Conservation (phyloP, 1,140 invertebrate species). For the Zaprionus gabonicus region DNA sequence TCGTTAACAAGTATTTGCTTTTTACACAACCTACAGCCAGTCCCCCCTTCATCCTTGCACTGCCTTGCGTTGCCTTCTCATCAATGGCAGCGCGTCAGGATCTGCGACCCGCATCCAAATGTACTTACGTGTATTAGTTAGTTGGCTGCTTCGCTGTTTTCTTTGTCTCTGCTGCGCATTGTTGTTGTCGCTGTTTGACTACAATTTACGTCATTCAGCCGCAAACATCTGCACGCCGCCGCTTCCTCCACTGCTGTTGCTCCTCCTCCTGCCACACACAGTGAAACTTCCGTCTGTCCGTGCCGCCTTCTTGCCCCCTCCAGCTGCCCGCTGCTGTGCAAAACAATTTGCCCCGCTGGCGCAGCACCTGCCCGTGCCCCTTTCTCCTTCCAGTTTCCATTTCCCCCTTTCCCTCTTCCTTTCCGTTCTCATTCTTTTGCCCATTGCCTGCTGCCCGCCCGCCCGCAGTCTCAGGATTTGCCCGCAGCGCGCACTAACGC, state of each 20-base stretch:
- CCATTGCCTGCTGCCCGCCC: background rate
- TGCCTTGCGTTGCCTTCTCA: constrained; percentile 8
- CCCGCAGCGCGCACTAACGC: constrained; percentile 52
- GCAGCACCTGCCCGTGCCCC: constrained; percentile 5
- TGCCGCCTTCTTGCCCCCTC: background rate
- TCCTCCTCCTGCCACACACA: background rate
- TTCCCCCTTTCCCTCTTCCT: background rate
- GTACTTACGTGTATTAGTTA: constrained; percentile 39
- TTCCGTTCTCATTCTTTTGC: background rate
- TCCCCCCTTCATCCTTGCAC: background rate
- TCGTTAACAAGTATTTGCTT: constrained; percentile 54
- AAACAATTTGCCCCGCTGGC: constrained; percentile 27
- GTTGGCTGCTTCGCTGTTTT: constrained; percentile 45
- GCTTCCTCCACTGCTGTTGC: background rate
- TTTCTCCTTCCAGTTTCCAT: background rate
- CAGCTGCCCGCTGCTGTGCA: background rate
- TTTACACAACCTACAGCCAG: constrained; percentile 14
- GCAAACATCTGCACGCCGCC: constrained; percentile 37
- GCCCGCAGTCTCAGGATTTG: background rate
- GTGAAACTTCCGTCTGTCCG: constrained; percentile 2
- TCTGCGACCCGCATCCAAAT: constrained; percentile 32
- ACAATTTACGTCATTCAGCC: constrained; percentile 55
- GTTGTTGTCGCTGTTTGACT: constrained; percentile 38
- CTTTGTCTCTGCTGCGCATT: constrained; percentile 9
- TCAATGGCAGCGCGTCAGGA: constrained; percentile 31